phyloP scores from a whole-genome alignment of 2,888 invertebrate species.

The Corythucha ciliata region DNA sequence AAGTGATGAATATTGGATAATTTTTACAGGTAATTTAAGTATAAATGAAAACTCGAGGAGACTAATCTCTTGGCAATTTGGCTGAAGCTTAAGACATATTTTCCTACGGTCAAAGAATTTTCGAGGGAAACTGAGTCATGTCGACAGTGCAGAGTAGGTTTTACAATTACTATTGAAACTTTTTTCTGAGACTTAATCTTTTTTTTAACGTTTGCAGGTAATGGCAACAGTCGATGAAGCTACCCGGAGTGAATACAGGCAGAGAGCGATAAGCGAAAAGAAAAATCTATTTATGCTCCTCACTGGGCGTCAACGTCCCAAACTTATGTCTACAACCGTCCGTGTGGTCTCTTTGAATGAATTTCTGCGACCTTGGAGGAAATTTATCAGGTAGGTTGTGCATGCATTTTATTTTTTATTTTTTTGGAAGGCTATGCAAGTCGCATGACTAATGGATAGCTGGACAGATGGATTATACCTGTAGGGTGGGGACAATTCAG shows the following conservation, averaged over 20 bases:
- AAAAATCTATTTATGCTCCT: constrained; percentile 40
- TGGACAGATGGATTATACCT: too few relatives aligned
- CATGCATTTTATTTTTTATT: neutral
- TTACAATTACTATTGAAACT: too few relatives aligned
- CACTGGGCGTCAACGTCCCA: constrained; percentile 39
- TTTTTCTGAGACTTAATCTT: too few relatives aligned
- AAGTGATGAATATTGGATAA: too few relatives aligned
- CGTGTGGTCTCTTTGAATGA: constrained; percentile 38
- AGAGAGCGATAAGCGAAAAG: constrained; percentile 40
- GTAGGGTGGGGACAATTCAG: too few relatives aligned
- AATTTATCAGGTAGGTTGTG: constrained; percentile 43
- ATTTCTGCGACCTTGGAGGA: constrained; percentile 43
- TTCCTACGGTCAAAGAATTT: constrained; percentile 43
- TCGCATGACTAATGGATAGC: neutral
- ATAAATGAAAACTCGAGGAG: neutral
- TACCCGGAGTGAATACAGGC: constrained; percentile 30
- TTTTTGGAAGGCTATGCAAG: neutral
- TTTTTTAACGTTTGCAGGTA: constrained; percentile 32
- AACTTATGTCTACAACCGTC: constrained; percentile 23
- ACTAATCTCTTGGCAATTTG: too few relatives aligned
- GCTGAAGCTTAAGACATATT: constrained; percentile 45
- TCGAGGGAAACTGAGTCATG: constrained; percentile 39
- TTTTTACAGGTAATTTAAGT: neutral
- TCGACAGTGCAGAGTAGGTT: constrained; percentile 36
- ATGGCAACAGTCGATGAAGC: constrained; percentile 34